A percentile compares a stretch with the other conserved stretches of the same genome.
phyloP scores from a whole-genome alignment of 2,888 invertebrate species.

The Amiota mariae region DNA sequence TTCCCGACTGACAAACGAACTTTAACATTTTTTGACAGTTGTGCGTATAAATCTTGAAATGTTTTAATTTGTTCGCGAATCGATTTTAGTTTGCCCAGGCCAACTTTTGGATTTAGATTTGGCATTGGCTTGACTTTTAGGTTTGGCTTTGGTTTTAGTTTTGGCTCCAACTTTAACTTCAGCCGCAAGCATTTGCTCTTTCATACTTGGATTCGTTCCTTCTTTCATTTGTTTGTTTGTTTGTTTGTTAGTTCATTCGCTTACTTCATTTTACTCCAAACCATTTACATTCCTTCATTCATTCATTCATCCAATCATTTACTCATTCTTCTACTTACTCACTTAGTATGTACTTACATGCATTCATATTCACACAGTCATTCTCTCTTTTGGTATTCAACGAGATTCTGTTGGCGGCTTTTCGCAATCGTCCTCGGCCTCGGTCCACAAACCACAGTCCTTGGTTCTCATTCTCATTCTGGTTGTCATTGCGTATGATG shows the following conservation, averaged over 20 bases:
- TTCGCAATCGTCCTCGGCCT: conserved; percentile 43
- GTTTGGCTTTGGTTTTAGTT: too few species aligned
- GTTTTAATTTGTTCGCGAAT: conserved; percentile 72
- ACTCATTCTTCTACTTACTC: conserved; percentile 7
- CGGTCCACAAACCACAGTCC: neutral
- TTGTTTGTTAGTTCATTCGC: neutral
- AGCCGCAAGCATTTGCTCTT: too few species aligned
- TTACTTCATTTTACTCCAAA: neutral
- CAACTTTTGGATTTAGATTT: neutral
- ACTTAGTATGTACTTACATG: neutral
- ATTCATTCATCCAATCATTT: neutral
- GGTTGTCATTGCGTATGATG: conserved; percentile 64
- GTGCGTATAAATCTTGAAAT: conserved; percentile 72
- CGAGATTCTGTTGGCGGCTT: conserved; percentile 44
- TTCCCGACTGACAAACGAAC: conserved; percentile 58
- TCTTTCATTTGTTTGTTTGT: neutral
- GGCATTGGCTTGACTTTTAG: too few species aligned
- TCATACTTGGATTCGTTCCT: neutral
- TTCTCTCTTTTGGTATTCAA: neutral
- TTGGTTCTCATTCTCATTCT: conserved; percentile 15
- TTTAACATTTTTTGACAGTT: conserved; percentile 67
- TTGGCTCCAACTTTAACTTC: too few species aligned
- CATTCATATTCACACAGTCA: conserved; percentile 9
- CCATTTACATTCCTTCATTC: neutral
- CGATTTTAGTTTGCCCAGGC: conserved; percentile 60